phyloP scores from a whole-genome alignment of 1,140 invertebrate species.

The Drosophila bocki region DNA sequence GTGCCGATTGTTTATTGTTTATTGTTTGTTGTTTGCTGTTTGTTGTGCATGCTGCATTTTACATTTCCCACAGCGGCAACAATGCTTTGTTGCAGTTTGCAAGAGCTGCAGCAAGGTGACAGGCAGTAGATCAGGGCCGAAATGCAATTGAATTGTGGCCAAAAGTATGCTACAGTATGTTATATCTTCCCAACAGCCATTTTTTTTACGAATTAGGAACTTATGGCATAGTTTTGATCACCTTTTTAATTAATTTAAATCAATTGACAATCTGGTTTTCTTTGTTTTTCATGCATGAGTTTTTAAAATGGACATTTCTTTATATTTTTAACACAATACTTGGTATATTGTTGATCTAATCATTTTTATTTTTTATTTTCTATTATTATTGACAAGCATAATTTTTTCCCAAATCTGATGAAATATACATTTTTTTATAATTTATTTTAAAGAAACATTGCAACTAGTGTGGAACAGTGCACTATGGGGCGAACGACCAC shows the following conservation, averaged over 20 bases:
- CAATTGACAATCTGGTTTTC: background rate
- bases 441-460: background rate
- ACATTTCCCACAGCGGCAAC: slow-evolving; percentile 51
- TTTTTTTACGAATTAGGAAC: background rate
- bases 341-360: no score
- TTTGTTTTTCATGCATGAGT: background rate
- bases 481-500: no score
- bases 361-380: no score
- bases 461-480: background rate
- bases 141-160: background rate
- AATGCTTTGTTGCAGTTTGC: slow-evolving; percentile 25
- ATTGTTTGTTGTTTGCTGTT: slow-evolving; percentile 67
- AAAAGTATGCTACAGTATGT: background rate
- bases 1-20: slow-evolving; percentile 65
- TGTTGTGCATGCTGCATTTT: slow-evolving; percentile 63
- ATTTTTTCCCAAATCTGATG: no score
- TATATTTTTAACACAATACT: no score
- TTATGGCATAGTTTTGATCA: background rate
- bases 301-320: background rate
- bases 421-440: background rate
- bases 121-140: background rate
- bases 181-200: background rate
- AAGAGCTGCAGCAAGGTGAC: background rate
- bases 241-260: background rate
- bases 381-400: no score